Base-by-base conservation (phyloP, 2,888 invertebrate genomes). In the Sesamia inferens region DNA sequence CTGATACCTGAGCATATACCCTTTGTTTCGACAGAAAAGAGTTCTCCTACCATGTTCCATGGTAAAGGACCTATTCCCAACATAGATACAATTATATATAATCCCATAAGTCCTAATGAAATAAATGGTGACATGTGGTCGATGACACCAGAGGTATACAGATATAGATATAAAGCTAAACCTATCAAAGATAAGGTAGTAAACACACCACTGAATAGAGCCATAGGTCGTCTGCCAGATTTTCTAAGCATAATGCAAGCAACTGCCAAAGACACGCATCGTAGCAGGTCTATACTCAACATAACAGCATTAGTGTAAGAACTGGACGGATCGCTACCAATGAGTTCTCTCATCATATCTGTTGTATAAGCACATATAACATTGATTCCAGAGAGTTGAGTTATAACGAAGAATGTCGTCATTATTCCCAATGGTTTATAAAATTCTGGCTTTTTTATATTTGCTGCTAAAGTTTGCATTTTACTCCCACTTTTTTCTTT, bases 31-130 rank as follows among this genome's bases (percentile, higher is more conserved):
- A 97, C 96, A 3, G 98, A 97, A 88, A 98, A 98, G 10, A 98
- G 92, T 92, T 98, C 98, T 0, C 98, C 98, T 48, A 97, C 97
- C 97, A 98, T 97, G 75, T 97, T 97, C 97, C 98, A 98, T 0
- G 98, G 98, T 67, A 98, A 88, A 0, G 97, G 97, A 19, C 97
- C 94, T 68, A 97, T 93, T 10, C 98, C 97, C 69, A 97, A 92
- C 74, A 97, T 96, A 8, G 97, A 96, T 68, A 97, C 97, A 13
- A 96, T 92, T 51, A 97, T 97, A 83, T 97, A 97, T 22, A 94
- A 88, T 81, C 97, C 92, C 89, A 97, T 93, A 86, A 97, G 90
- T 82, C 97, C 90, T 91, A 97, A 88, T 0, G 97, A 94, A 83
- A 94, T 89, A 58, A 93, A 88, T 57, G 94, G 92, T 19, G 93